Conservation (phyloP, 2,113 vertebrate genomes). For the Romanogobio albipinnatus region DNA sequence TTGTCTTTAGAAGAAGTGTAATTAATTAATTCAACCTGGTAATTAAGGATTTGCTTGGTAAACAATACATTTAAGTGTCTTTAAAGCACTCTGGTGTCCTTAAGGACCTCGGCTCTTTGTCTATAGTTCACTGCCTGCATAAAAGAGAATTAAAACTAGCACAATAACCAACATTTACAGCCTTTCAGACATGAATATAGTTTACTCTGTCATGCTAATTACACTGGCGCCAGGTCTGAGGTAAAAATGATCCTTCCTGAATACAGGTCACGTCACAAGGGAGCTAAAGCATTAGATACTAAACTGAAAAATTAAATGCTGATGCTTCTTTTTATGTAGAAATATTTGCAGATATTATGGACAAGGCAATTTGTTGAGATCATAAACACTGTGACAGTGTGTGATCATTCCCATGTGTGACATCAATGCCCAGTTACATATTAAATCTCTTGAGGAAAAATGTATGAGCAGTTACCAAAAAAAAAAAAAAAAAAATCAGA, state of each 20-base stretch:
- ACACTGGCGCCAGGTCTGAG: constrained; percentile 10
- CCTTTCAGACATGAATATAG: constrained; percentile 16
- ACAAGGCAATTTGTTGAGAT: background rate
- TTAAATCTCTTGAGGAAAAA: background rate
- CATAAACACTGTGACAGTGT: background rate
- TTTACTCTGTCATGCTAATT: constrained; percentile 9
- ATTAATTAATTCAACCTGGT: constrained; percentile 57
- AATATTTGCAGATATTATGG: background rate
- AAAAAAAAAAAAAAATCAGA: background rate
- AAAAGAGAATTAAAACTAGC: constrained; percentile 27
- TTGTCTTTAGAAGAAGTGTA: constrained; percentile 50
- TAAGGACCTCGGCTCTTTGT: constrained; percentile 10
- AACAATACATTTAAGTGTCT: constrained; percentile 56
- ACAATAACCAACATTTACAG: constrained; percentile 34
- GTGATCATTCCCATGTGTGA: background rate
- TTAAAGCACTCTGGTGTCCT: constrained; percentile 45
- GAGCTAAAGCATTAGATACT: background rate
- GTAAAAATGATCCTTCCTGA: background rate
- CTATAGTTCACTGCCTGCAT: constrained; percentile 14
- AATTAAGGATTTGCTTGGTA: constrained; percentile 57
- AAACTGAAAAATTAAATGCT: background rate
- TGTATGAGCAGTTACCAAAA: background rate
- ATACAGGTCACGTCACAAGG: background rate
- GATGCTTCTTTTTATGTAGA: background rate
- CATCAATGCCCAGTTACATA: background rate